Evolutionary conservation across 2,113 vertebrate genomes (phyloP), one percentile per base, ranked within the genome.

Genomic region (Urocitellus parryii): DNA sequence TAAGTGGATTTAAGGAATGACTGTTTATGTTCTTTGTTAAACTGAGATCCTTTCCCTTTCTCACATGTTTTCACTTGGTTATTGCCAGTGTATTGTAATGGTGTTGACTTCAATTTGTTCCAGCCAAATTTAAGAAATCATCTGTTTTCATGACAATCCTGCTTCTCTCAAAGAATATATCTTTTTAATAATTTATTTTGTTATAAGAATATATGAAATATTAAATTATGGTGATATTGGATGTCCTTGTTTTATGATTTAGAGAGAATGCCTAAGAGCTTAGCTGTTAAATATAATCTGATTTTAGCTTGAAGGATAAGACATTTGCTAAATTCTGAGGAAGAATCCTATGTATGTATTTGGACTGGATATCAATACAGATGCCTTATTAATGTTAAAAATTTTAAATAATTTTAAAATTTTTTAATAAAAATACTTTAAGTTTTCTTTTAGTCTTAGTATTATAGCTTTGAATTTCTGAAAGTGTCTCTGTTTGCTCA

Each of bases 381-480:
- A 67, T 93, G 10, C 12, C 17, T 29, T 81, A 76, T 86, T 95
- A 32, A 90, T 90, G 39, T 77, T 86, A 67, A 24, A 45, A 45
- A 45, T 45, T 72, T 77, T 86, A 90, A 81, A 73, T 88, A 78
- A 94, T 67, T 20, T 80, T 7, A 20, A 56, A 58, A 58, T 81
- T 61, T 58, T 61, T 58, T 24, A 58, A 58, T 24, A 58, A 58
- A 58, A 58, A 58, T 22, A 58, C 45, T 45, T 45, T 45, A 18
- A 58, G 20, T 58, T 58, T 58, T 42, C 39, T 86, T 6, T n/a
- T 90, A 22, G 37, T 77, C 4, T n/a, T 90, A 22, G 34, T 77
- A 0, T 94, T 90, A 88, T 68, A 32, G 56, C 68, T 95, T 95
- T 94, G 7, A 94, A 32, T 89, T 92, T 96, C 61, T 63, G 11